These are phyloP conservation scores for Megalopta genalis DNA, from an alignment of 1,140 invertebrate species.

Conservation along the genomic window DNA sequence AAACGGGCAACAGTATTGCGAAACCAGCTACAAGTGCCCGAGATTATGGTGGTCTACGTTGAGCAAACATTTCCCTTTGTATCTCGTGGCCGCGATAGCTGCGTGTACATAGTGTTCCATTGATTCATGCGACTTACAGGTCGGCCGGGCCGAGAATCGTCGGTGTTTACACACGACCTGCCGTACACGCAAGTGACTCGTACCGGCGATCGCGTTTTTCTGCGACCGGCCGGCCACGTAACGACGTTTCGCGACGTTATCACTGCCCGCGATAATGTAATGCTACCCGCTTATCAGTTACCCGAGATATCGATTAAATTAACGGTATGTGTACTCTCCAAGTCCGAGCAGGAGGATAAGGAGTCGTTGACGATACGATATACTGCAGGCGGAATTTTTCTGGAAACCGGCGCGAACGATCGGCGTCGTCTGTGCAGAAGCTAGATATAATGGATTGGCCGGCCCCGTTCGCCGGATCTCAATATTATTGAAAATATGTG, in stretches of 20 bases:
- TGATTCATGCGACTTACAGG: not conserved
- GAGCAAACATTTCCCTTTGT: conserved; percentile 54
- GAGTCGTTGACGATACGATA: no score
- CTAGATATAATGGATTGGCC: no score
- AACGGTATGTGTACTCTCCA: not conserved
- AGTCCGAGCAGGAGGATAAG: no score
- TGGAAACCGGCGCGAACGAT: not conserved
- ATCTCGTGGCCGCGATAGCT: conserved; percentile 53
- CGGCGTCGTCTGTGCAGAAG: not conserved
- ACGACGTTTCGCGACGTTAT: conserved; percentile 24
- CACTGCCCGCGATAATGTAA: conserved; percentile 1
- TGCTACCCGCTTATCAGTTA: conserved; percentile 1
- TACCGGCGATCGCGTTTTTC: conserved; percentile 7
- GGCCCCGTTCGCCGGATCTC: no score
- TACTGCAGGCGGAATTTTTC: not conserved
- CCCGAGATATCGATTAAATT: conserved; percentile 28
- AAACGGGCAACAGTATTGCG: conserved; percentile 26
- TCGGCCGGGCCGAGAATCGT: not conserved
- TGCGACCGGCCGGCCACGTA: not conserved
- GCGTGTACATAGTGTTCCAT: not conserved
- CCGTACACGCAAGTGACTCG: not conserved
- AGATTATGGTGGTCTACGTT: conserved; percentile 50
- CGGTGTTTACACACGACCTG: conserved; percentile 1
- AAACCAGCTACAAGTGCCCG: conserved; percentile 24
- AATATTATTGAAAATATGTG: no score